Evolutionary conservation across 1,140 invertebrate genomes (phyloP), one percentile per base, ranked within the genome.

Genomic region (Leptinotarsa lineolata): DNA sequence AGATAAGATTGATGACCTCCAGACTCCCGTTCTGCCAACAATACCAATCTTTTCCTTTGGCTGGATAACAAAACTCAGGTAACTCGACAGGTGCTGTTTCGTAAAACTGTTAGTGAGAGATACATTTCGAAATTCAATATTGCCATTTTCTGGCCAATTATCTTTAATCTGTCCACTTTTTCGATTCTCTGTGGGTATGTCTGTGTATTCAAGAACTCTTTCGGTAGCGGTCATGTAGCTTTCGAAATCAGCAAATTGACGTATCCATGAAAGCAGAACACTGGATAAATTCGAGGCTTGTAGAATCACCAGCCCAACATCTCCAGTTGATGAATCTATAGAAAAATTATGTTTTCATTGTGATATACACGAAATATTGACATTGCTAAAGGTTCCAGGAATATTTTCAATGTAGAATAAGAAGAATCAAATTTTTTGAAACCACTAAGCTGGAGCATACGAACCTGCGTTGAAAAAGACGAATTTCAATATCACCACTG

Each of bases 221-320:
- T 94, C 92, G 15, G 94, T 92, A 12, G 91, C 90, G 21, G 92
- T 94, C 92, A 94, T 94, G 73, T 88, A 88, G 82, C 92, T 94
- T 85, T 95, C 89, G 11, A 91, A 81, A 80, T 89, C 89, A 16
- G 88, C 87, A n/a, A 24, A 66, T n/a, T 66, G n/a, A n/a, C 39
- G 48, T 18, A 66, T 44, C n/a, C 64, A 24, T n/a, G 15, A 16
- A 39, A 39, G 30, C 8, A 39, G 30, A 11, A 39, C 30, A 39
- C 18, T 39, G 39, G 11, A 66, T 20, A 18, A 39, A 4, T 39
- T 46, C 24, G 39, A 18, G 22, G 39, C n/a, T 15, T 66, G 22
- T 20, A 39, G 15, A 11, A 66, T n/a, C 2, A 30, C 64, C 13
- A 66, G n/a, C 15, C 64, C 64, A 18, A 46, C 64, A n/a, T 66